A percentile compares a stretch with the other conserved stretches of the same genome.
Conservation (phyloP, 2,797 vertebrate genomes). For the Lacerta viridis region DNA sequence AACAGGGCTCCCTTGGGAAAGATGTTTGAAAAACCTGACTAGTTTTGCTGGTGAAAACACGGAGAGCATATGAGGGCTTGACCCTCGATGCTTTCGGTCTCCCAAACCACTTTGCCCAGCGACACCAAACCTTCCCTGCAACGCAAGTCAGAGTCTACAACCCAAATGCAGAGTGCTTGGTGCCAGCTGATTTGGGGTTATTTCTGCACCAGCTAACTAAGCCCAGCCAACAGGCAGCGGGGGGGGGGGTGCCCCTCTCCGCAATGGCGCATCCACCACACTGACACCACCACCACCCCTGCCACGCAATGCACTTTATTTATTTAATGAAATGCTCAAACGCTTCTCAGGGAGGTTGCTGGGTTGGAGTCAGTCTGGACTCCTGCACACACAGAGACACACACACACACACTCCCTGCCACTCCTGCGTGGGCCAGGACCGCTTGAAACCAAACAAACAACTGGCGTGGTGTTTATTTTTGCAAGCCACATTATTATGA, state of each 20-base stretch:
- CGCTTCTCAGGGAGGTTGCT: not conserved
- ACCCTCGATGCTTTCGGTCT: not conserved
- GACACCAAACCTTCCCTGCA: not conserved
- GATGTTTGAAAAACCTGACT: too few species aligned
- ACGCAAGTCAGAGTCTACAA: not conserved
- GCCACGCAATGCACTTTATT: not conserved
- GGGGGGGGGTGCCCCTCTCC: not conserved
- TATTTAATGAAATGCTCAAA: not conserved
- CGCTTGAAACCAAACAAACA: not conserved
- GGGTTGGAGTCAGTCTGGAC: not conserved
- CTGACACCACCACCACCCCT: rapidly evolving
- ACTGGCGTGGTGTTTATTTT: not conserved
- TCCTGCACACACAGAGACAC: too few species aligned
- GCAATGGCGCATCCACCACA: not conserved
- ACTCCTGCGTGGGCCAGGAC: not conserved
- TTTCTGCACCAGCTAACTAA: not conserved
- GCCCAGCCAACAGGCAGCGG: not conserved
- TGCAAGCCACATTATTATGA: not conserved
- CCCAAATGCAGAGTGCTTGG: not conserved
- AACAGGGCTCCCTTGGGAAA: too few species aligned
- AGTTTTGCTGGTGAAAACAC: too few species aligned
- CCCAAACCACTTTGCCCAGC: not conserved
- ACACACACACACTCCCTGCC: not conserved
- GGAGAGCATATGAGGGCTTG: not conserved
- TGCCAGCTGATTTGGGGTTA: not conserved